These are phyloP conservation scores for Triplophysa yarkandensis DNA, from an alignment of 2,797 vertebrate genomes.

Conservation along the genomic window DNA sequence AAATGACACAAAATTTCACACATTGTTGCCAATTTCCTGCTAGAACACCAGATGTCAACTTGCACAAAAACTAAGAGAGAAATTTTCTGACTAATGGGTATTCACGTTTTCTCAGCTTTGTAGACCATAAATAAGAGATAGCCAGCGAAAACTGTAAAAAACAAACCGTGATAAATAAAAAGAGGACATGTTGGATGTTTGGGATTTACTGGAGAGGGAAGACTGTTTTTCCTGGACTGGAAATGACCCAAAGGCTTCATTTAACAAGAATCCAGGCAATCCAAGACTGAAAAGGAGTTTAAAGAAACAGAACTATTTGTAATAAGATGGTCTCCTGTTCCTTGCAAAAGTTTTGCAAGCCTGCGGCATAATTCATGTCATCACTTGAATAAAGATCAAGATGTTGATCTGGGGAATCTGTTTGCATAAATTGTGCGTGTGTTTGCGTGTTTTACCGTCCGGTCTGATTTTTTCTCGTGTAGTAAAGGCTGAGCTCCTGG, in stretches of 20 bases:
- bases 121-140: not conserved
- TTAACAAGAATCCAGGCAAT: not conserved
- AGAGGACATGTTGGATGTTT: not conserved
- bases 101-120: not conserved
- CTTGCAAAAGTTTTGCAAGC: not conserved
- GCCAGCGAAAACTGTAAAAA: not conserved
- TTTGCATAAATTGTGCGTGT: conserved; percentile 5
- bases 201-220: conserved; percentile 9
- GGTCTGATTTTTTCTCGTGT: conserved; percentile 56
- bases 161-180: not conserved
- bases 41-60: not conserved
- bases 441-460: conserved; percentile 53
- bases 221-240: conserved; percentile 15
- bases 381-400: not conserved
- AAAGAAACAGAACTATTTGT: not conserved
- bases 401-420: not conserved
- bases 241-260: conserved; percentile 6
- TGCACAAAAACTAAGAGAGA: not conserved
- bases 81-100: not conserved
- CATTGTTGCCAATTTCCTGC: not conserved
- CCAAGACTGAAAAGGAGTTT: not conserved
- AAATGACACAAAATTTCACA: not conserved
- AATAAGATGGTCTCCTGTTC: not conserved
- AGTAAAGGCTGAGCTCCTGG: conserved; percentile 54
- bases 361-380: conserved; percentile 9